Conservation (phyloP, 2,797 vertebrate genomes). For the Prionace glauca region DNA sequence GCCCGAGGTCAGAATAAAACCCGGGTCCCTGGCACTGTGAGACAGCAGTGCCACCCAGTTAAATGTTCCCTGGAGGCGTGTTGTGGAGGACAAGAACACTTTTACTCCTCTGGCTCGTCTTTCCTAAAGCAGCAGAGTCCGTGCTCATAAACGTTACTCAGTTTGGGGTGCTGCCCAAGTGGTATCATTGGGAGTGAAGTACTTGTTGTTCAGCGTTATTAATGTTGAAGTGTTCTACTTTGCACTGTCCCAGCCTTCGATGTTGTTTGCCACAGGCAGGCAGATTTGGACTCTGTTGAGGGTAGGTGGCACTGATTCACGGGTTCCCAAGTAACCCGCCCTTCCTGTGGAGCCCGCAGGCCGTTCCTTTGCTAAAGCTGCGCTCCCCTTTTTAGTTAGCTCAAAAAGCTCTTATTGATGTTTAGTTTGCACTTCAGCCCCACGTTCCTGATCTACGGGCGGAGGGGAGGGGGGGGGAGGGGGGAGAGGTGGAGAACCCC, state of each 20-base stretch:
- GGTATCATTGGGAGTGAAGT: background rate
- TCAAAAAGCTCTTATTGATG: too few species aligned
- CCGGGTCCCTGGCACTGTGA: too few species aligned
- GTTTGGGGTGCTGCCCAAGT: background rate
- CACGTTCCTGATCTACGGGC: too few species aligned
- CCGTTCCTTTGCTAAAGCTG: too few species aligned
- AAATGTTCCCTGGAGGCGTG: background rate
- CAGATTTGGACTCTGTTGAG: background rate
- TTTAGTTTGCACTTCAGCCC: too few species aligned
- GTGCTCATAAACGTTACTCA: background rate
- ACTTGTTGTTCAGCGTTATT: background rate
- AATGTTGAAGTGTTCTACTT: background rate
- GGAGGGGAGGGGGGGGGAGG: too few species aligned
- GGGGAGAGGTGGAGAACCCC: too few species aligned
- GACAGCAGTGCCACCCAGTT: background rate
- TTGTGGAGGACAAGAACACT: background rate
- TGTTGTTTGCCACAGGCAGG: background rate
- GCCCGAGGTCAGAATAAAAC: too few species aligned
- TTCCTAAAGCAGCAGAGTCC: background rate
- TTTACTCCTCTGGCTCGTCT: background rate
- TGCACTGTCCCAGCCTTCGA: background rate
- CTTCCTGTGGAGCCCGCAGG: too few species aligned
- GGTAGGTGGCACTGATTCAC: too few species aligned
- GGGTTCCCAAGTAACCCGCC: too few species aligned
- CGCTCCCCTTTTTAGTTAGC: too few species aligned